These are phyloP conservation scores for Athrips mouffetella DNA, from an alignment of 2,888 invertebrate species.

Conservation along the genomic window DNA sequence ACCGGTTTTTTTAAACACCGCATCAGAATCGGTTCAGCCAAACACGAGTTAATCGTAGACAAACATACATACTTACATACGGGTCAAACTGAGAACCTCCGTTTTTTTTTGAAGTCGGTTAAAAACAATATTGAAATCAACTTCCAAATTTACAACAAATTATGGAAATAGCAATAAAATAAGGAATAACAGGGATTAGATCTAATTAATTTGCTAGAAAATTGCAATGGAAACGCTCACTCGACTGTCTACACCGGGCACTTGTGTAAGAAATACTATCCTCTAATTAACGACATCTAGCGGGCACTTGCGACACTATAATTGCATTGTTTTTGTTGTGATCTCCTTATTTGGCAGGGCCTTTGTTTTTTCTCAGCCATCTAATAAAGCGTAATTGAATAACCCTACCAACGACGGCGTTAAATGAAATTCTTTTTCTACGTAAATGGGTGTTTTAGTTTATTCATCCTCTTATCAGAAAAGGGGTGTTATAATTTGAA, in stretches of 20 bases:
- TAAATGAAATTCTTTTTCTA: no score
- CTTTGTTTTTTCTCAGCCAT: conserved; percentile 3
- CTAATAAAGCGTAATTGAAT: conserved; percentile 10
- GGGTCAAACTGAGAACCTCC: conserved; percentile 7
- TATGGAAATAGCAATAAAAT: no score
- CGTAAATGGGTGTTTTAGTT: not conserved
- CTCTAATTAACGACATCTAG: conserved; percentile 6
- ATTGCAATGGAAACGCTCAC: not conserved
- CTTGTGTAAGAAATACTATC: conserved; percentile 7
- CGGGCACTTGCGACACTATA: conserved; percentile 1
- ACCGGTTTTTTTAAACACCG: no score
- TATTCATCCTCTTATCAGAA: not conserved
- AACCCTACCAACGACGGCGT: conserved; percentile 4
- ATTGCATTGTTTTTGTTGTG: conserved; percentile 6
- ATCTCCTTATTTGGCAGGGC: not conserved
- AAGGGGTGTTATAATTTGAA: no score
- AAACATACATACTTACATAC: conserved; percentile 1
- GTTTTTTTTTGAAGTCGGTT: conserved; percentile 12
- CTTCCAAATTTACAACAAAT: no score
- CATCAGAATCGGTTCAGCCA: conserved; percentile 10
- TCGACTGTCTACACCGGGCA: no score
- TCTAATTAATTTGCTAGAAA: no score
- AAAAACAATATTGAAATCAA: no score
- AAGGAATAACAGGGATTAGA: no score
- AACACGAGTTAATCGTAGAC: conserved; percentile 4